Conservation (phyloP, 2,113 vertebrate genomes). For the Melanerpes aurifrons region DNA sequence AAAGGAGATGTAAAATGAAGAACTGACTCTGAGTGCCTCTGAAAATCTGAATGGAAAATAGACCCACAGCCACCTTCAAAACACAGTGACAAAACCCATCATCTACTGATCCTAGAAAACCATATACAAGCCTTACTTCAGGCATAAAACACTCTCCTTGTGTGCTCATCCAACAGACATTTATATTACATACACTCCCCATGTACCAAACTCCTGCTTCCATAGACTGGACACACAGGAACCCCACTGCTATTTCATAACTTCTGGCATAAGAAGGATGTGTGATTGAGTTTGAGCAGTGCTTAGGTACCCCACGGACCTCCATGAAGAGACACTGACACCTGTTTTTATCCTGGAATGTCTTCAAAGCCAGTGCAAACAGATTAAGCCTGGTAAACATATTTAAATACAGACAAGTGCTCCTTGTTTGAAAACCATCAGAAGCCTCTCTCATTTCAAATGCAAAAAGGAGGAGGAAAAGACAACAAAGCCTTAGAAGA, state of each 20-base stretch:
- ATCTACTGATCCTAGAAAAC: not conserved
- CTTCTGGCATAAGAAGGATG: not conserved
- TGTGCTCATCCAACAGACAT: not conserved
- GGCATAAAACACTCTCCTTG: not conserved
- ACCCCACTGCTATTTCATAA: not conserved
- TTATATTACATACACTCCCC: not conserved
- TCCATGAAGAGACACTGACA: not conserved
- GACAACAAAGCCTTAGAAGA: not conserved
- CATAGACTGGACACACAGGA: no score
- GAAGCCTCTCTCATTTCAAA: not conserved
- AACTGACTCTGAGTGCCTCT: not conserved
- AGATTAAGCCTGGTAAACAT: not conserved
- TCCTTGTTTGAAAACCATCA: not conserved
- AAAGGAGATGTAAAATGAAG: not conserved
- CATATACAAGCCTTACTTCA: not conserved
- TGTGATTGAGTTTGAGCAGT: not conserved
- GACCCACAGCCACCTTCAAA: not conserved
- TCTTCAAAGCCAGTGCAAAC: not conserved
- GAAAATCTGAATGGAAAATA: not conserved
- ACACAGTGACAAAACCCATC: not conserved
- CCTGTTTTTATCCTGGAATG: not conserved
- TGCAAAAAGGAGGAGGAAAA: not conserved
- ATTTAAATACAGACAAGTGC: not conserved
- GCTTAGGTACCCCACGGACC: not conserved
- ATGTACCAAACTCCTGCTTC: not conserved